These are phyloP conservation scores for Periophthalmodon schlosseri DNA, from an alignment of 2,113 vertebrate species.

Conservation along the genomic window DNA sequence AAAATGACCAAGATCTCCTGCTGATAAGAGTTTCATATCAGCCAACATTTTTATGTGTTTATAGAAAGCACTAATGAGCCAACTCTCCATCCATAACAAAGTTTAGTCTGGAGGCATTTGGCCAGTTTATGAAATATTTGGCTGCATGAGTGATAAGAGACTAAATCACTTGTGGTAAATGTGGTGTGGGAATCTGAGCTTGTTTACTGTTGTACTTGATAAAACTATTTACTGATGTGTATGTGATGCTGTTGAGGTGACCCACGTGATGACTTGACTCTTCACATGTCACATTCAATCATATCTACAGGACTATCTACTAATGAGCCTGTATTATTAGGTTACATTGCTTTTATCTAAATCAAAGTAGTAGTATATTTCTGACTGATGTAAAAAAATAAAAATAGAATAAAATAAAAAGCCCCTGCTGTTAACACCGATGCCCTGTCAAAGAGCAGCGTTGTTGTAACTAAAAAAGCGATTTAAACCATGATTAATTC, in stretches of 20 bases:
- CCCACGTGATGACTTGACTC: not conserved
- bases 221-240: constrained; percentile 23
- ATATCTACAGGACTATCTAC: not conserved
- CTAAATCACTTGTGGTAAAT: constrained; percentile 6
- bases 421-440: constrained; percentile 17
- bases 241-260: constrained; percentile 1
- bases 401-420: constrained; percentile 24
- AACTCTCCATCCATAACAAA: not conserved
- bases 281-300: constrained; percentile 28
- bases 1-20: not conserved
- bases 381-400: constrained; percentile 25
- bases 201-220: constrained; percentile 7
- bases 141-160: constrained; percentile 1
- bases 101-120: constrained; percentile 2
- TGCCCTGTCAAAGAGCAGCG: constrained; percentile 10
- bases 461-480: constrained; percentile 18
- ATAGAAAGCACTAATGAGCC: constrained; percentile 1
- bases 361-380: constrained; percentile 5
- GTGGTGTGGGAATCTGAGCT: not conserved
- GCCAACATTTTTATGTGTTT: constrained; percentile 3
- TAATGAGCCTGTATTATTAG: not conserved
- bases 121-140: not conserved
- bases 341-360: not conserved
- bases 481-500: constrained; percentile 55
- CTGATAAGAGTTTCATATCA: constrained; percentile 1